A percentile compares a stretch with the other conserved stretches of the same genome.
These are phyloP conservation scores for Drosophila mulleri DNA, from an alignment of 2,888 invertebrate genomes.

Conservation along the genomic window DNA sequence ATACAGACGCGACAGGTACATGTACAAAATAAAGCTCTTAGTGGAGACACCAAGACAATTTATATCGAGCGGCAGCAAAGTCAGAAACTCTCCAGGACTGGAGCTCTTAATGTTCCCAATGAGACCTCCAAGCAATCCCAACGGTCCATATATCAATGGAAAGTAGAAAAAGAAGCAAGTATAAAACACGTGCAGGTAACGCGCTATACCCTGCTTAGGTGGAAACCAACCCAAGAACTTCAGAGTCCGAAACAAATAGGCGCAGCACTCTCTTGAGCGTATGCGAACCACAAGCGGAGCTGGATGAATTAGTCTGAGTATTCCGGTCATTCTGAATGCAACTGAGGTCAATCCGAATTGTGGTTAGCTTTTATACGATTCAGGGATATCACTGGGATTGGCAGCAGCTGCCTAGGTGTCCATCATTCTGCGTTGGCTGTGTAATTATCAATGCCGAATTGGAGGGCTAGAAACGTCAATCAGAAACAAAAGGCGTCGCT, in stretches of 20 bases:
- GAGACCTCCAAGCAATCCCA: constrained; percentile 48
- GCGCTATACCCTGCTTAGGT: constrained; percentile 39
- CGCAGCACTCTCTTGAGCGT: constrained; percentile 42
- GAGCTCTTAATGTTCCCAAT: constrained; percentile 42
- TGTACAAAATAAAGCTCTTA: constrained; percentile 35
- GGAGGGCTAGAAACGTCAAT: constrained; percentile 7
- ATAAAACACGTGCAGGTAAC: constrained; percentile 46
- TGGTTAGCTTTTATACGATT: constrained; percentile 17
- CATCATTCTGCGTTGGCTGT: neutral
- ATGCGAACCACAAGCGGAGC: constrained; percentile 47
- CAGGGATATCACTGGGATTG: neutral
- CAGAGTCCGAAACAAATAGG: constrained; percentile 45
- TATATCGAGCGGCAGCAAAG: constrained; percentile 39
- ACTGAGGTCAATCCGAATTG: neutral
- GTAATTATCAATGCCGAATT: constrained; percentile 11
- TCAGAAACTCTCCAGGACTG: constrained; percentile 51
- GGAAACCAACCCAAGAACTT: constrained; percentile 44
- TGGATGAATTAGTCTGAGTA: constrained; percentile 44
- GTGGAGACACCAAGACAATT: constrained; percentile 37
- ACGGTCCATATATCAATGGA: constrained; percentile 41
- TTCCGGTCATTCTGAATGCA: neutral
- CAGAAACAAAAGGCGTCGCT: neutral
- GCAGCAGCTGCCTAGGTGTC: constrained; percentile 17
- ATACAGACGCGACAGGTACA: constrained; percentile 19
- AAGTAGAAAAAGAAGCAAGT: constrained; percentile 20